A percentile compares a stretch with the other conserved stretches of the same genome.
These are phyloP conservation scores for Microcebus lehilahytsara DNA, from an alignment of 2,113 vertebrate species.

Conservation along the genomic window DNA sequence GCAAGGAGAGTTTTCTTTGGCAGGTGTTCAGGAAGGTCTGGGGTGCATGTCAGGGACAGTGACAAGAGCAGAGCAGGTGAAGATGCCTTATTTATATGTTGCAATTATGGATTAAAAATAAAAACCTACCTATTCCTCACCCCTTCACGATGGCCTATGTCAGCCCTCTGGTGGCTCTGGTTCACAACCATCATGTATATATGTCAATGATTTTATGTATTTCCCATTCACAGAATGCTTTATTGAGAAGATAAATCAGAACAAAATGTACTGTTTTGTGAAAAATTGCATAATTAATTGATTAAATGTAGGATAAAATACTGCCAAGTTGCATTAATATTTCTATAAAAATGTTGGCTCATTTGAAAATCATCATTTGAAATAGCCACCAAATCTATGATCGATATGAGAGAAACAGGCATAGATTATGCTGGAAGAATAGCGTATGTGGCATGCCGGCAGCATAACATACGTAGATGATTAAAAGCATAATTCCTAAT, in stretches of 20 bases:
- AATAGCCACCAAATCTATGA: not conserved
- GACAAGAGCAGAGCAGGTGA: not conserved
- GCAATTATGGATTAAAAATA: not conserved
- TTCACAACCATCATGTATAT: not conserved
- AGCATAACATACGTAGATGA: not conserved
- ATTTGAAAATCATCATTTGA: not conserved
- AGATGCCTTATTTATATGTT: not conserved
- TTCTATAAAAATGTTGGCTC: not conserved
- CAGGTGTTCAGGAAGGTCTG: not conserved
- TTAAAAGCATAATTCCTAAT: not conserved
- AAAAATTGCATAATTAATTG: not conserved
- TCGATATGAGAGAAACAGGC: not conserved
- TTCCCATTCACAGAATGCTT: not conserved
- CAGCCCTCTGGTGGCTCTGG: not conserved
- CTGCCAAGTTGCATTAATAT: not conserved
- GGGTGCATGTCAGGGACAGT: too few species aligned
- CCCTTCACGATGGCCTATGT: not conserved
- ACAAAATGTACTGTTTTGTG: not conserved
- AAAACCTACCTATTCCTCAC: not conserved
- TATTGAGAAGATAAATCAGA: not conserved
- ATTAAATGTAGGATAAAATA: not conserved
- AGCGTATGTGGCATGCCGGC: not conserved
- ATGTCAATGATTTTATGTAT: rapidly evolving
- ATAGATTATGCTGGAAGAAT: not conserved
- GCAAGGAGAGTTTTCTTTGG: not conserved